A percentile compares a stretch with the other conserved stretches of the same genome.
Conservation (phyloP, 2,888 invertebrate species). For the Hydriomena furcata region DNA sequence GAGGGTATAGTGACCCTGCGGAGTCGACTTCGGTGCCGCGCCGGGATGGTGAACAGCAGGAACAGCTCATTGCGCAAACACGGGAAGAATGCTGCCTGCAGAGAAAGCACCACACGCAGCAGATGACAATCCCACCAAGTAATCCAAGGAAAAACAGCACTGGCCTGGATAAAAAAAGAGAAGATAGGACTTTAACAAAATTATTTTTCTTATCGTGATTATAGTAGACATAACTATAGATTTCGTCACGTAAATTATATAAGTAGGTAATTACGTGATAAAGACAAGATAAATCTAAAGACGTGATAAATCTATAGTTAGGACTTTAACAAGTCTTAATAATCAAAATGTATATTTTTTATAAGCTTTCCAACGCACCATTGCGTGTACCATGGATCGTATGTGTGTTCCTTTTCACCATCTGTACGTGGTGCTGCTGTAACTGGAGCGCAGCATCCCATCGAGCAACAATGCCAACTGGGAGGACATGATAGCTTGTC, state of each 20-base stretch:
- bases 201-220: too few relatives aligned
- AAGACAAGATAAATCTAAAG: too few relatives aligned
- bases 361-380: slow-evolving; percentile 63
- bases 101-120: slow-evolving; percentile 84
- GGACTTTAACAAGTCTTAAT: neutral
- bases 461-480: slow-evolving; percentile 77
- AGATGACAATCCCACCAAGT: slow-evolving; percentile 86
- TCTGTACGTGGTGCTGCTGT: slow-evolving; percentile 62
- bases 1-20: slow-evolving; percentile 91
- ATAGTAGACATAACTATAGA: too few relatives aligned
- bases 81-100: slow-evolving; percentile 51
- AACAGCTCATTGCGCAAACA: slow-evolving; percentile 38
- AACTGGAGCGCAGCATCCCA: slow-evolving; percentile 84
- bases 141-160: slow-evolving; percentile 87
- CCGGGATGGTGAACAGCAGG: slow-evolving; percentile 69
- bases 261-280: too few relatives aligned
- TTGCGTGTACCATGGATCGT: slow-evolving; percentile 66
- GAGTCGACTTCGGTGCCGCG: slow-evolving; percentile 89
- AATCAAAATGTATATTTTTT: too few relatives aligned
- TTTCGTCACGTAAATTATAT: too few relatives aligned
- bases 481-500: slow-evolving; percentile 21
- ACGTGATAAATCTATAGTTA: too few relatives aligned
- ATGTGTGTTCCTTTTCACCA: slow-evolving; percentile 47
- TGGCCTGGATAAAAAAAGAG: too few relatives aligned
- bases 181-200: too few relatives aligned